Conservation (phyloP, 1,140 invertebrate genomes). For the Cyrtorhinus lividipennis region DNA sequence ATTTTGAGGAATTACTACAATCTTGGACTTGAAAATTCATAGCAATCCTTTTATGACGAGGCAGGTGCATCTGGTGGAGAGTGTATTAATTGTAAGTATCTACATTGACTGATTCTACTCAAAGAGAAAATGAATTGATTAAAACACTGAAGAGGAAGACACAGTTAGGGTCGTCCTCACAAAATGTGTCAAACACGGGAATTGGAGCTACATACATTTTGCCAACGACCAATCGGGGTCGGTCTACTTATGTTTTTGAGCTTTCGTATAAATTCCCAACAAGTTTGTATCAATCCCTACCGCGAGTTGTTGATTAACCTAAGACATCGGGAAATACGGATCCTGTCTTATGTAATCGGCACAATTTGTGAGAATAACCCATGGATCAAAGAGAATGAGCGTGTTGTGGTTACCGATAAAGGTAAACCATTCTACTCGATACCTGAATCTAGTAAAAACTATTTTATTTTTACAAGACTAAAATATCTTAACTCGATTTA, state of each 20-base stretch:
- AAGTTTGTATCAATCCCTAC: too few species aligned
- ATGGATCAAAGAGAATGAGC: conserved; percentile 5
- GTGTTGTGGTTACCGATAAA: neutral
- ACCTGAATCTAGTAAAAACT: neutral
- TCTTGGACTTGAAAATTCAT: neutral
- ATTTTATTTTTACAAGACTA: neutral
- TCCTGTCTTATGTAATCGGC: too few species aligned
- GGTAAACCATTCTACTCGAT: neutral
- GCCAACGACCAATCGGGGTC: too few species aligned
- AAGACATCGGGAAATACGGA: too few species aligned
- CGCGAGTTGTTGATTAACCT: too few species aligned
- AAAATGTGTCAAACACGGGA: too few species aligned
- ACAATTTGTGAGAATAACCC: too few species aligned
- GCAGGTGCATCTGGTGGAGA: neutral
- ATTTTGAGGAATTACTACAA: neutral
- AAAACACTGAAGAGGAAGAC: neutral
- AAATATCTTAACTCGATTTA: neutral
- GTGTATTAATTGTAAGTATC: neutral
- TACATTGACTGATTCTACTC: neutral
- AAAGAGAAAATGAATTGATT: neutral
- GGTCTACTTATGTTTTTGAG: too few species aligned
- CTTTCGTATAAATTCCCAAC: too few species aligned
- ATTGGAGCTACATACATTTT: too few species aligned
- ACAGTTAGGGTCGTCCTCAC: too few species aligned
- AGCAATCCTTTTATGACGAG: neutral